A percentile compares a stretch with the other conserved stretches of the same genome.
Conservation (phyloP, 2,888 invertebrate genomes). For the Tuberolachnus salignus region DNA sequence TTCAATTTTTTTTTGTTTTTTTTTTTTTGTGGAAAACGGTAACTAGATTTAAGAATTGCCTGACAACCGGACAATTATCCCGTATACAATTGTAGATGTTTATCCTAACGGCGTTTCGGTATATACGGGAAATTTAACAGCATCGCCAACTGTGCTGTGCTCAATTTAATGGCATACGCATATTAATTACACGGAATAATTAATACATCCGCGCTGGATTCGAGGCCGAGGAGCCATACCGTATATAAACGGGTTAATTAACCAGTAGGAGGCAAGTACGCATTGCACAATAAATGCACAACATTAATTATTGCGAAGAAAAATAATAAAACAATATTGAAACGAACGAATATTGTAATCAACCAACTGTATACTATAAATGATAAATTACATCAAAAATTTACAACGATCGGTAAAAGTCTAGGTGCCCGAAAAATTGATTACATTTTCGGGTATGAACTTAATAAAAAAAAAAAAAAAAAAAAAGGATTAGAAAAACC, state of each 20-base stretch:
- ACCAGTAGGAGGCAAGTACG: background rate
- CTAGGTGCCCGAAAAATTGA: too few relatives aligned
- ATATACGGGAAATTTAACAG: constrained; percentile 19
- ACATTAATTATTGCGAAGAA: too few relatives aligned
- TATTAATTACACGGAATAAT: constrained; percentile 19
- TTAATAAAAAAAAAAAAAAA: too few relatives aligned
- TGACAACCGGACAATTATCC: background rate
- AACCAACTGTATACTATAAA: too few relatives aligned
- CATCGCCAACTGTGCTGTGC: background rate
- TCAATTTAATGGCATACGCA: constrained; percentile 12
- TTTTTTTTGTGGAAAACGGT: background rate
- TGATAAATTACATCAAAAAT: too few relatives aligned
- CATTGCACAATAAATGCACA: too few relatives aligned
- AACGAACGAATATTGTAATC: too few relatives aligned
- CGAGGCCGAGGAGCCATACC: background rate
- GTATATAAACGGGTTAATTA: background rate
- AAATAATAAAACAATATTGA: too few relatives aligned
- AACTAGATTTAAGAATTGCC: background rate
- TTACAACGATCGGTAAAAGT: too few relatives aligned
- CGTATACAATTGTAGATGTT: background rate
- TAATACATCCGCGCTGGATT: background rate
- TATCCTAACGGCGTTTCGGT: background rate
- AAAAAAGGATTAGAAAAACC: too few relatives aligned
- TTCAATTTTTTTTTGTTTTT: background rate
- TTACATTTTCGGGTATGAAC: too few relatives aligned